Percentiles rank a stretch among this genome's conserved stretches.
phyloP scores from a whole-genome alignment of 2,113 vertebrate genomes.

The Oreotrochilus melanogaster region DNA sequence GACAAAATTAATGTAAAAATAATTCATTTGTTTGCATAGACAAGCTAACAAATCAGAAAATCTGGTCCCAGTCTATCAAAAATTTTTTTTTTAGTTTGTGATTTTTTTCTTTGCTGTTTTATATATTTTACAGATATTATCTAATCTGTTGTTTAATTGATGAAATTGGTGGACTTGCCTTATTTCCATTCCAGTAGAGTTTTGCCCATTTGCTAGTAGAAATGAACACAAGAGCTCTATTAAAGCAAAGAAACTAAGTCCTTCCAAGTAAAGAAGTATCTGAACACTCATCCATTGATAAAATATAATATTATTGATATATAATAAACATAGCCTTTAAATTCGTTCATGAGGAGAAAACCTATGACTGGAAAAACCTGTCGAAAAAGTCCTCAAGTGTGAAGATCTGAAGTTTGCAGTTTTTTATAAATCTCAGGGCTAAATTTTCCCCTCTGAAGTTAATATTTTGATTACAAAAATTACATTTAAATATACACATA shows the following conservation, averaged over 20 bases:
- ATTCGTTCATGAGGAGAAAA: not conserved
- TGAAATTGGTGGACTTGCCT: not conserved
- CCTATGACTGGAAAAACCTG: fast-evolving
- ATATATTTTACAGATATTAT: not conserved
- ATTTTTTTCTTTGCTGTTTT: not conserved
- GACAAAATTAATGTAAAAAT: not conserved
- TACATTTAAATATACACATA: not conserved
- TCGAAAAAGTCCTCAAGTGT: not conserved
- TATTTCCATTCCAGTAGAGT: not conserved
- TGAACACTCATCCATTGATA: not conserved
- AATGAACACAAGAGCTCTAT: not conserved
- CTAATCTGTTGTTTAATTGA: not conserved
- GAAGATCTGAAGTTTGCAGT: not conserved
- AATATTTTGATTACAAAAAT: not conserved
- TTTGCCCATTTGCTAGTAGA: not conserved
- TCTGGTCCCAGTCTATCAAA: not conserved
- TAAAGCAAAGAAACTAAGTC: not conserved
- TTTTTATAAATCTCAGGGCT: not conserved
- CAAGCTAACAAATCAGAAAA: not conserved
- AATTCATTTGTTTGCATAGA: not conserved
- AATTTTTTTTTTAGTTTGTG: not conserved
- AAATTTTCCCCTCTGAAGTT: not conserved
- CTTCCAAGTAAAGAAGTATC: not conserved
- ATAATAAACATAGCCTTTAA: not conserved
- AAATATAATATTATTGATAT: not conserved